A percentile compares a stretch with the other conserved stretches of the same genome.
phyloP scores from a whole-genome alignment of 2,113 vertebrate genomes.

The Phyllostomus hastatus region DNA sequence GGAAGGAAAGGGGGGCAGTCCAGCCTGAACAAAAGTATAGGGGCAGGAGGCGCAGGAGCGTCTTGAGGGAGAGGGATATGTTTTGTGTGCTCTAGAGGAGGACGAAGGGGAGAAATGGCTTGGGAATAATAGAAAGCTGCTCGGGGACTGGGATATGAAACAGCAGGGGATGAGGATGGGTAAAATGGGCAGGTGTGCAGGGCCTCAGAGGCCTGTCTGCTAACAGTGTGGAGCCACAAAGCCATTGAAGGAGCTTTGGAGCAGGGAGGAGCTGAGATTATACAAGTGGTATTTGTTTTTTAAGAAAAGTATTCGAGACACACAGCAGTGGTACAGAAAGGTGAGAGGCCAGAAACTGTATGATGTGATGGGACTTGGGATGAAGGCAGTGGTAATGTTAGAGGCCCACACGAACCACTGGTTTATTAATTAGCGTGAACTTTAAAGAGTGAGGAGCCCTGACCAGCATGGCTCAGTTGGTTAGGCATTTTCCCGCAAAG shows the following conservation, averaged over 20 bases:
- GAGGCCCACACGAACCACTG: neutral
- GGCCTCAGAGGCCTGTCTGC: neutral
- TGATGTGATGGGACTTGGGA: neutral
- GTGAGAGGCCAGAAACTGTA: neutral
- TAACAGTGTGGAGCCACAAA: neutral
- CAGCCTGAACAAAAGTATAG: neutral
- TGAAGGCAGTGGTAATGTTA: neutral
- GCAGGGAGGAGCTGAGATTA: neutral
- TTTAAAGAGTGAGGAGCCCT: neutral
- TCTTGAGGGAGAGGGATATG: neutral
- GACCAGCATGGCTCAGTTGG: too few species aligned
- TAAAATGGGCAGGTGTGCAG: rapidly evolving
- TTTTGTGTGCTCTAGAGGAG: neutral
- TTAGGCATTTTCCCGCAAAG: too few species aligned
- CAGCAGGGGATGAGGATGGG: neutral
- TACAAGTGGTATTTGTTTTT: neutral
- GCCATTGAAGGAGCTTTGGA: neutral
- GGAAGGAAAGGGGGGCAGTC: neutral
- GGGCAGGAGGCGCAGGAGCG: neutral
- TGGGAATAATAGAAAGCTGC: neutral
- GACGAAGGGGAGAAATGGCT: neutral
- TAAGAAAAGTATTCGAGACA: neutral
- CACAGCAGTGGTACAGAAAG: neutral
- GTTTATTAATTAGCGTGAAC: neutral
- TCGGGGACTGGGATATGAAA: neutral